These are phyloP conservation scores for Caenorhabditis sp. DNA, from an alignment of 2,888 invertebrate genomes.

Conservation along the genomic window DNA sequence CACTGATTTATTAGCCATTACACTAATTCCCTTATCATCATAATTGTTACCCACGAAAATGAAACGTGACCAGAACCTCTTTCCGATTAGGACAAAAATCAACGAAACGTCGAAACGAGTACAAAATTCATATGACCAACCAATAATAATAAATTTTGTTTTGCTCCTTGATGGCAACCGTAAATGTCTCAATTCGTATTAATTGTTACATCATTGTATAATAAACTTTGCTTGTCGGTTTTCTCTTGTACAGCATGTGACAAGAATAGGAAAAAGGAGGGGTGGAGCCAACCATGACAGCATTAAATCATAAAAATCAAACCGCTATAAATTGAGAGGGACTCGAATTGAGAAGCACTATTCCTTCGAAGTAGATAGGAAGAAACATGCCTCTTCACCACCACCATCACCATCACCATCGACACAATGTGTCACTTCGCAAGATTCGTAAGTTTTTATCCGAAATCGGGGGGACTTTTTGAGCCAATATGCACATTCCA, in stretches of 20 bases:
- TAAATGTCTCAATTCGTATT: background rate
- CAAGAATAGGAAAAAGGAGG: background rate
- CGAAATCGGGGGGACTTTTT: too few species aligned
- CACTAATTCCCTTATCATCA: too few species aligned
- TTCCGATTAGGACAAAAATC: too few species aligned
- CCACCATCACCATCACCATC: constrained; percentile 31
- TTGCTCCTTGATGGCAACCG: background rate
- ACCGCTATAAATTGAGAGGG: background rate
- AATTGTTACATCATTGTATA: background rate
- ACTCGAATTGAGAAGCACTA: background rate
- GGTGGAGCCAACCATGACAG: background rate
- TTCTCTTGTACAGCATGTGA: background rate
- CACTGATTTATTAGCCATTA: too few species aligned
- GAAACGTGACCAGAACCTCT: too few species aligned
- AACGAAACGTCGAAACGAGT: too few species aligned
- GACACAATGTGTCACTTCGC: constrained; percentile 27
- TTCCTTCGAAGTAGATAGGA: background rate
- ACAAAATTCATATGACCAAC: too few species aligned
- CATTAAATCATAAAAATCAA: background rate
- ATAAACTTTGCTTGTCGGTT: too few species aligned
- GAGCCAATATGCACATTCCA: constrained; percentile 7
- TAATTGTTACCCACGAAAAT: too few species aligned
- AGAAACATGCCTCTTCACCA: constrained; percentile 2
- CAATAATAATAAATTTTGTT: too few species aligned
- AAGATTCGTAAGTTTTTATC: constrained; percentile 34